phyloP scores from a whole-genome alignment of 2,797 vertebrate genomes.

The Hoplostethus mediterraneus region DNA sequence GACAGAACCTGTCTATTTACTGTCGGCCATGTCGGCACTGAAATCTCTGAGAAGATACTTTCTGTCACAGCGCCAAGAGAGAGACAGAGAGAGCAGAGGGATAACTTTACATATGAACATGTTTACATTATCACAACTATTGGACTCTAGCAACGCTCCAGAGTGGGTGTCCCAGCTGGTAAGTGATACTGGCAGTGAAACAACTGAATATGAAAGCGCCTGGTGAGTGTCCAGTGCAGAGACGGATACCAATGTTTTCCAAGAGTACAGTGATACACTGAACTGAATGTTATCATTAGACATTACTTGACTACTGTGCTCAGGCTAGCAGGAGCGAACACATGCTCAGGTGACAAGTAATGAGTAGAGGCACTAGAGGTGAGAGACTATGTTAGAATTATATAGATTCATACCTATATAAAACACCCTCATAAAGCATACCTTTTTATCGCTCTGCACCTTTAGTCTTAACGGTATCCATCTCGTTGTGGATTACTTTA shows the following conservation, averaged over 20 bases:
- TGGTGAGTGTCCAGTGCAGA: background rate
- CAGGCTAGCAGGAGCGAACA: conserved; percentile 42
- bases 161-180: background rate
- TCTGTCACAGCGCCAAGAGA: background rate
- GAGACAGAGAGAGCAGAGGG: background rate
- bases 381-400: conserved; percentile 73
- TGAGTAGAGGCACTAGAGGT: conserved; percentile 72
- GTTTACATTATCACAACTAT: background rate
- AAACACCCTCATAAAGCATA: conserved; percentile 71
- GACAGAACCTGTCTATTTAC: background rate
- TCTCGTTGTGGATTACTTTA: conserved; percentile 79
- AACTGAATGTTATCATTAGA: conserved; percentile 7
- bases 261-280: conserved; percentile 23
- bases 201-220: background rate
- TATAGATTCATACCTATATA: conserved; percentile 78
- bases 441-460: conserved; percentile 68
- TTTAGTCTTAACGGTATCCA: conserved; percentile 74
- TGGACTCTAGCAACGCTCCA: background rate
- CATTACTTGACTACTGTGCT: conserved; percentile 47
- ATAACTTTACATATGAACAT: background rate
- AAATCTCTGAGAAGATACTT: conserved; percentile 9
- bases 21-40: background rate
- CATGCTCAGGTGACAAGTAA: conserved; percentile 70
- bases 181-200: background rate
- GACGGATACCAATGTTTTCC: conserved; percentile 20